Conservation (phyloP, 2,797 vertebrate genomes). For the Varecia variegata region DNA sequence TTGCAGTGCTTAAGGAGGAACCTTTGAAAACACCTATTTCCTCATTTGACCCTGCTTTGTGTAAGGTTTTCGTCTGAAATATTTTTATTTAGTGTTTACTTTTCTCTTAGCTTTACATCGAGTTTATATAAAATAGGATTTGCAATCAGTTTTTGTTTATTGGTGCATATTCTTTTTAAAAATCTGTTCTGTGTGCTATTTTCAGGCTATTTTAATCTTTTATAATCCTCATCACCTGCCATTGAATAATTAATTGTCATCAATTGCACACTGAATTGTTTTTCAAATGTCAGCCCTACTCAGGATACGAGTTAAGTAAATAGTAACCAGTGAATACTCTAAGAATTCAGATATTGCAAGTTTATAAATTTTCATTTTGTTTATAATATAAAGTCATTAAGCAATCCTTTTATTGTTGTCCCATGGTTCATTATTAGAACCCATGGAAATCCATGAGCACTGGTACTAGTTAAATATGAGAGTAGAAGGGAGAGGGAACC, state of each 20-base stretch:
- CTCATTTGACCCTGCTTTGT: not conserved
- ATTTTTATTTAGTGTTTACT: slow-evolving; percentile 9
- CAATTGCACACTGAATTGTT: not conserved
- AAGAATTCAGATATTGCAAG: not conserved
- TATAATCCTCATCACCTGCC: not conserved
- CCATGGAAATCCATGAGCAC: not conserved
- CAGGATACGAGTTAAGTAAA: not conserved
- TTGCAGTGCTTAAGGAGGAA: not conserved
- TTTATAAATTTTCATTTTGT: not conserved
- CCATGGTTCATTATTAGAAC: not conserved
- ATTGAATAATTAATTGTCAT: slow-evolving; percentile 26
- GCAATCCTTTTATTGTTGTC: not conserved
- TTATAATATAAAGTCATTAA: not conserved
- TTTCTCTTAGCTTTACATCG: slow-evolving; percentile 32
- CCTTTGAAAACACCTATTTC: not conserved
- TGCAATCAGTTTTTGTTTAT: not conserved
- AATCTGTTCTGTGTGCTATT: not conserved
- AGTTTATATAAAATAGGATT: not conserved
- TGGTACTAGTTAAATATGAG: not conserved
- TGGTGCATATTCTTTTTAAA: not conserved
- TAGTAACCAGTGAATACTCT: not conserved
- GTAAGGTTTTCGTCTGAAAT: slow-evolving; percentile 10
- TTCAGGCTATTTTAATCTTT: slow-evolving; percentile 5
- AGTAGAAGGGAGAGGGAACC: not conserved
- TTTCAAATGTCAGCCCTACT: not conserved